phyloP scores from a whole-genome alignment of 2,888 invertebrate genomes.

The Isotomurus palustris region DNA sequence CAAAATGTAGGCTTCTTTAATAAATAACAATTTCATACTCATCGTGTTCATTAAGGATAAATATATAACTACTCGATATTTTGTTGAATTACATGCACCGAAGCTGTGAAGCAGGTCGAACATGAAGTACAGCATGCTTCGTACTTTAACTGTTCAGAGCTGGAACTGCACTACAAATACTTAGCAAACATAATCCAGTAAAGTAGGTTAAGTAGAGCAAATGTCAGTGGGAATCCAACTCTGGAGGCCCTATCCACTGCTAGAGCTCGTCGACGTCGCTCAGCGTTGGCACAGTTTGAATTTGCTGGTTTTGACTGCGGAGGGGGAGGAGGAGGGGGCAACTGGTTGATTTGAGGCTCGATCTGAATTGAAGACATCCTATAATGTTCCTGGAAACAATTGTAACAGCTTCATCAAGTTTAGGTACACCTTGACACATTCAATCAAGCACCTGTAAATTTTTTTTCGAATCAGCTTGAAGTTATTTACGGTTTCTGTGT shows the following conservation, averaged over 20 bases:
- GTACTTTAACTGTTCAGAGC: no score
- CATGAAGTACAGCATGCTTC: no score
- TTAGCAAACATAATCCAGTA: slow-evolving; percentile 72
- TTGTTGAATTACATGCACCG: no score
- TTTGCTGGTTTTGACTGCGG: slow-evolving; percentile 51
- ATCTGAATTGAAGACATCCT: slow-evolving; percentile 11
- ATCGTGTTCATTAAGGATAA: no score
- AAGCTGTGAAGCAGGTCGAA: no score
- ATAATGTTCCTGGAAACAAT: slow-evolving; percentile 5
- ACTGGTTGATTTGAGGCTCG: slow-evolving; percentile 13
- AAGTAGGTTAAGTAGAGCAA: slow-evolving; percentile 62
- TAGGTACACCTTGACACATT: background rate
- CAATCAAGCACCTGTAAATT: background rate
- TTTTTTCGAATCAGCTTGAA: background rate
- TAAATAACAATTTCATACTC: no score
- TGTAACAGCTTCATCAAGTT: background rate
- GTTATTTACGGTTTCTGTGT: background rate
- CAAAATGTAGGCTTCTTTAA: no score
- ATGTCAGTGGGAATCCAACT: slow-evolving; percentile 65
- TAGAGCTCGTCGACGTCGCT: slow-evolving; percentile 49
- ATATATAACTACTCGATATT: no score
- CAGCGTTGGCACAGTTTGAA: slow-evolving; percentile 18
- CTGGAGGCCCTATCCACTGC: slow-evolving; percentile 67
- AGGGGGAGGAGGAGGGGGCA: slow-evolving; percentile 51
- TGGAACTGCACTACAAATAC: slow-evolving; percentile 51